Percentiles rank a stretch among this genome's conserved stretches.
phyloP scores from a whole-genome alignment of 2,113 vertebrate species.

The Telmatochromis sp. region DNA sequence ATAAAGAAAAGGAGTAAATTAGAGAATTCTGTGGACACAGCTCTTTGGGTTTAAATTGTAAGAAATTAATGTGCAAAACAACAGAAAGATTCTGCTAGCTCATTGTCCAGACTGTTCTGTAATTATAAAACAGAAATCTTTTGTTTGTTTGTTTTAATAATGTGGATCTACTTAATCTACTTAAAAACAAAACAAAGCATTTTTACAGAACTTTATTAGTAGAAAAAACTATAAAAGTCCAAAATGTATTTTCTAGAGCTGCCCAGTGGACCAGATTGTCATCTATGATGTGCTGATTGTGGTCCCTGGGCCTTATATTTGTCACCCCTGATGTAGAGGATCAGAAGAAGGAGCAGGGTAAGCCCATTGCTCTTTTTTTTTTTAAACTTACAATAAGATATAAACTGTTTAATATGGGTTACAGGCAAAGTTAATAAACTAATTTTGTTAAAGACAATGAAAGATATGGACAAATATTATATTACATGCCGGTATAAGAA shows the following conservation, averaged over 20 bases:
- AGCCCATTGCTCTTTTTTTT: neutral
- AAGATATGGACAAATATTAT: neutral
- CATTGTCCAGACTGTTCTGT: neutral
- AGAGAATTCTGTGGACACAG: neutral
- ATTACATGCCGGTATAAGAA: neutral
- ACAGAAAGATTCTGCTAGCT: neutral
- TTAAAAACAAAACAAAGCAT: neutral
- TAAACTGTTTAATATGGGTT: neutral
- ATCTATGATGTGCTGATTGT: neutral
- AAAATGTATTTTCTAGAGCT: neutral
- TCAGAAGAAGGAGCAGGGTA: constrained; percentile 75
- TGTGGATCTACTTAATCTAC: neutral
- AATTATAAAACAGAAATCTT: neutral
- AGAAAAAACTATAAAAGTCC: neutral
- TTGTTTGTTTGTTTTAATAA: neutral
- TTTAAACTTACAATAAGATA: neutral
- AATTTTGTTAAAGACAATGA: neutral
- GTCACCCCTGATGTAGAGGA: constrained; percentile 38
- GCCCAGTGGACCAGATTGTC: neutral
- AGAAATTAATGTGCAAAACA: neutral
- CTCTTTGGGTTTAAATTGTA: neutral
- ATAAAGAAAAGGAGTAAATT: neutral
- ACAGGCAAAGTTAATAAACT: neutral
- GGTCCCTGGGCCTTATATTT: neutral
- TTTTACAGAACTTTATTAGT: neutral